phyloP scores from a whole-genome alignment of 2,797 vertebrate species.

The Oryzias dopingdopingensis region DNA sequence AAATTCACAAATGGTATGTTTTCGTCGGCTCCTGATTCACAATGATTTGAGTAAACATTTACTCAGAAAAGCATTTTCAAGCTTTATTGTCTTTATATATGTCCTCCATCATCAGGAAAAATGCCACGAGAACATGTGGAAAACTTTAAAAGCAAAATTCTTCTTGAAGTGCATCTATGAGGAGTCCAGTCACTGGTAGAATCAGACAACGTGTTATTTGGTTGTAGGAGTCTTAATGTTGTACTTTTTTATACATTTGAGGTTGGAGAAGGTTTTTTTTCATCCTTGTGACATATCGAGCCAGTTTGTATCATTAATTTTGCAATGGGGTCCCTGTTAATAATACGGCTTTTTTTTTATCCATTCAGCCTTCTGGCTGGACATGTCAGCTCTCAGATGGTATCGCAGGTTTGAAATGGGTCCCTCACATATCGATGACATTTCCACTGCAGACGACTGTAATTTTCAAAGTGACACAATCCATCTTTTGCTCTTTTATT shows the following conservation, averaged over 20 bases:
- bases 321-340: constrained; percentile 52
- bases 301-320: constrained; percentile 60
- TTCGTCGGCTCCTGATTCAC: too few relatives aligned
- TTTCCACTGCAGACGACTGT: constrained; percentile 60
- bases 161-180: too few relatives aligned
- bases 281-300: constrained; percentile 37
- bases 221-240: constrained; percentile 5
- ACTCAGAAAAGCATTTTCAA: too few relatives aligned
- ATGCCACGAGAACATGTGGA: too few relatives aligned
- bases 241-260: constrained; percentile 24
- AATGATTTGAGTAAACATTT: too few relatives aligned
- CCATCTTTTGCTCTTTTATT: constrained; percentile 45
- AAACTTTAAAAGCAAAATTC: too few relatives aligned
- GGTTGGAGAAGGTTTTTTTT: constrained; percentile 41
- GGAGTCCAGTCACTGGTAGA: too few relatives aligned
- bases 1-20: too few relatives aligned
- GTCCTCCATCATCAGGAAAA: too few relatives aligned
- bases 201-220: too few relatives aligned
- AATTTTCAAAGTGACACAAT: constrained; percentile 56
- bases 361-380: constrained; percentile 54
- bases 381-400: constrained; percentile 59
- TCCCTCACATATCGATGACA: constrained; percentile 63
- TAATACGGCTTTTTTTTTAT: constrained; percentile 56
- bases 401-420: constrained; percentile 53
- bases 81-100: too few relatives aligned